Base-by-base conservation (phyloP, 2,797 vertebrate species). In the Chelonia mydas region DNA sequence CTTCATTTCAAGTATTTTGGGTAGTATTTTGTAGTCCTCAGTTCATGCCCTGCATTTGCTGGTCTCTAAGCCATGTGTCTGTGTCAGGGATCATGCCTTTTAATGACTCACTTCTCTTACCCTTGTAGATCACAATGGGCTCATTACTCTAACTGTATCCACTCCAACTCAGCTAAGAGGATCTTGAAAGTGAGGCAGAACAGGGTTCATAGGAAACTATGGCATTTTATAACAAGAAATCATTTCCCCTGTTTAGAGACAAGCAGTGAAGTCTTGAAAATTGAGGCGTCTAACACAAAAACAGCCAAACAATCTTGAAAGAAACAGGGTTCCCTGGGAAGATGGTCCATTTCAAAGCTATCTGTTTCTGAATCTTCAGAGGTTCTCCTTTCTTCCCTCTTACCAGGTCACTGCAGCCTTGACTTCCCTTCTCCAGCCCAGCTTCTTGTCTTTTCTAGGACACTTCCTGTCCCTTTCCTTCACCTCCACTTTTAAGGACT, bases 211-310 rank as follows among this genome's bases (percentile, higher is more conserved):
- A 89, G 37, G 23, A 81, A 76, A 47, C 1, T 19, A 19, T 77
- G 51, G 3, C 28, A 76, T 41, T 86, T 76, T 49, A 68, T 12
- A 49, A 16, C 1, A 72, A 61, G 13, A 80, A 79, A 72, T 1
- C 3, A 77, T 81, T 92, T 85, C 87, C 89, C 6, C 55, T 53
- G 55, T 90, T 95, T 31, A 83, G 79, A 88, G 31, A 80, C 76
- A 79, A 41, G 87, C 3, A 76, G 37, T 16, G 84, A 76, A 47
- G 77, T 5, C 81, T 41, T 87, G 33, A 85, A 37, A 68, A 25
- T 6, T 41, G 65, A 72, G 33, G 57, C 41, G 11, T 84, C 68
- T 0, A 49, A 89, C 76, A 90, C 90, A 50, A 92, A 80, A 92
- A 50, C 31, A 3, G 8, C 16, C n/a, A 87, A 95, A 61, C 28